Conservation (phyloP, 2,797 vertebrate species). For the Heterohyrax brucei region DNA sequence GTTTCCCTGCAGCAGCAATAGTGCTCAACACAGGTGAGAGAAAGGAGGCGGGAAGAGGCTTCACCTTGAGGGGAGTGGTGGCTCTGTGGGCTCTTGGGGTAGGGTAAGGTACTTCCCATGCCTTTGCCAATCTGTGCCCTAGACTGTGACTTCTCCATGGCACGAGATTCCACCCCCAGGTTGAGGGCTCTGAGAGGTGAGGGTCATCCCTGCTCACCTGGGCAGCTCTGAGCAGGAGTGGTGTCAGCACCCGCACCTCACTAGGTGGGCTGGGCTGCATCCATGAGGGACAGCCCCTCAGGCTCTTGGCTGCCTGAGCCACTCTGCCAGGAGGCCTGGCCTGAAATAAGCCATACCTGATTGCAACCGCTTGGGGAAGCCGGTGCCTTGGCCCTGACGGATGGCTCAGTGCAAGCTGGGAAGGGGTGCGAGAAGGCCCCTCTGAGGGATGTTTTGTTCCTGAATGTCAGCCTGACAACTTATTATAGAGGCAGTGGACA, state of each 20-base stretch:
- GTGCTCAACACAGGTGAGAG: background rate
- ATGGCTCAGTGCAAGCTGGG: accelerated
- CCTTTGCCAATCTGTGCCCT: background rate
- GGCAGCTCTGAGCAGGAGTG: background rate
- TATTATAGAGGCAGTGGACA: background rate
- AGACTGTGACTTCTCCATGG: accelerated
- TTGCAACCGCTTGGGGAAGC: background rate
- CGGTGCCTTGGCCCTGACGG: accelerated
- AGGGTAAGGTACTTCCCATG: background rate
- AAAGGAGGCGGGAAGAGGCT: background rate
- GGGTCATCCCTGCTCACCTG: background rate
- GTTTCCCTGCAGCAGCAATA: background rate
- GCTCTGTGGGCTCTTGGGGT: background rate
- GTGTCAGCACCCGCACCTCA: accelerated
- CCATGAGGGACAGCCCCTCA: background rate
- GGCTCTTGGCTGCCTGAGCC: background rate
- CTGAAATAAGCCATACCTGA: background rate
- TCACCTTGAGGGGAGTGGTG: background rate
- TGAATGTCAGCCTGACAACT: background rate
- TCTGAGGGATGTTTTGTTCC: background rate
- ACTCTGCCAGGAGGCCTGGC: accelerated
- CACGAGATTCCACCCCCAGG: background rate
- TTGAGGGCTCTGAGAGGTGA: background rate
- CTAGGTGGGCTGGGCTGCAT: background rate
- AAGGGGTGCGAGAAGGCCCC: background rate